Evolutionary conservation across 2,113 vertebrate species (phyloP).

Genomic region (Tyrannus savana): DNA sequence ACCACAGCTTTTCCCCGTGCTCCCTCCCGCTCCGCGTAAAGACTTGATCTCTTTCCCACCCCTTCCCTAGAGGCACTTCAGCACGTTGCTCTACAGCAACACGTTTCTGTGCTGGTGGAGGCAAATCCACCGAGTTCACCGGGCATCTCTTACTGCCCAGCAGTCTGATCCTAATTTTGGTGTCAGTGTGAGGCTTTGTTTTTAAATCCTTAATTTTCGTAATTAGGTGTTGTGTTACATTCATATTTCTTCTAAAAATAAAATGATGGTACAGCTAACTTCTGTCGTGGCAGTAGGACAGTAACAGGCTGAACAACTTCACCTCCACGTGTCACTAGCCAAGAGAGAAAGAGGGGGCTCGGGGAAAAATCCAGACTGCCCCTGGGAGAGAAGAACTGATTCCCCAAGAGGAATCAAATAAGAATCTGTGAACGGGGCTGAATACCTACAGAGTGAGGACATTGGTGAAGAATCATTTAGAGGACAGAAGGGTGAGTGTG

Average conservation of each 20-base stretch:
- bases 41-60: accelerated
- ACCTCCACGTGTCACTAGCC: not conserved
- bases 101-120: too few species aligned
- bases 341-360: not conserved
- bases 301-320: not conserved
- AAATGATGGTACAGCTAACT: not conserved
- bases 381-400: not conserved
- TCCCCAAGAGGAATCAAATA: not conserved
- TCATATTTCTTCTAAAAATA: not conserved
- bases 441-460: not conserved
- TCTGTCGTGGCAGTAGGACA: too few species aligned
- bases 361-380: not conserved
- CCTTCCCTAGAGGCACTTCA: accelerated
- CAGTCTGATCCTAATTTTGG: not conserved
- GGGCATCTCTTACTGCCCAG: accelerated
- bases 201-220: not conserved
- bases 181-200: not conserved
- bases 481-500: not conserved
- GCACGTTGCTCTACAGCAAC: accelerated
- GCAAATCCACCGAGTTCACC: accelerated
- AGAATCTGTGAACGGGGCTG: not conserved
- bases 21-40: accelerated
- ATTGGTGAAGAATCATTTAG: accelerated
- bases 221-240: not conserved
- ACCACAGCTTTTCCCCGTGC: not conserved